These are phyloP conservation scores for Dynastes grantii DNA, from an alignment of 2,888 invertebrate genomes.

Conservation along the genomic window DNA sequence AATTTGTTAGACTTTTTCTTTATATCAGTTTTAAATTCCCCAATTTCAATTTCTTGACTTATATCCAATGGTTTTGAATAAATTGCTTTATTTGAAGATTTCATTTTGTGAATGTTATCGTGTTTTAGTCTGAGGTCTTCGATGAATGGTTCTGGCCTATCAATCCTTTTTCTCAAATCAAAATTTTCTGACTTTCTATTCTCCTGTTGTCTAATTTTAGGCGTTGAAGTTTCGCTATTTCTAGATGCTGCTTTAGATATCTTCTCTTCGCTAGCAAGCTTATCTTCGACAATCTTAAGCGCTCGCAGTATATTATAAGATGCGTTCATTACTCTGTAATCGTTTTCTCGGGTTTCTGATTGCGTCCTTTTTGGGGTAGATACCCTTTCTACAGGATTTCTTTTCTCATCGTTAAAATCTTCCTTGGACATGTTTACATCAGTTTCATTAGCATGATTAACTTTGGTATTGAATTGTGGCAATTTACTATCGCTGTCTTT, in stretches of 20 bases:
- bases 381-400: neutral
- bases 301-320: slow-evolving; percentile 10
- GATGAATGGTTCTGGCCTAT: neutral
- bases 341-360: neutral
- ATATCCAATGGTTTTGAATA: neutral
- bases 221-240: neutral
- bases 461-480: neutral
- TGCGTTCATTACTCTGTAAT: neutral
- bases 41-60: neutral
- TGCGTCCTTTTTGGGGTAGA: neutral
- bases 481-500: no score
- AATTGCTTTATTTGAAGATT: neutral
- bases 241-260: neutral
- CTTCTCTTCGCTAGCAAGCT: neutral
- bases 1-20: neutral
- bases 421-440: neutral
- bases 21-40: neutral
- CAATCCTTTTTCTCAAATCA: neutral
- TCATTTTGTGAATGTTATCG: neutral
- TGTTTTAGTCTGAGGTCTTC: neutral
- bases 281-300: slow-evolving; percentile 16
- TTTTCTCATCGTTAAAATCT: neutral
- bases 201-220: neutral
- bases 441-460: neutral
- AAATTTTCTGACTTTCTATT: neutral